A percentile compares a stretch with the other conserved stretches of the same genome.
Conservation (phyloP, 2,888 invertebrate species). For the Phlogophora meticulosa region DNA sequence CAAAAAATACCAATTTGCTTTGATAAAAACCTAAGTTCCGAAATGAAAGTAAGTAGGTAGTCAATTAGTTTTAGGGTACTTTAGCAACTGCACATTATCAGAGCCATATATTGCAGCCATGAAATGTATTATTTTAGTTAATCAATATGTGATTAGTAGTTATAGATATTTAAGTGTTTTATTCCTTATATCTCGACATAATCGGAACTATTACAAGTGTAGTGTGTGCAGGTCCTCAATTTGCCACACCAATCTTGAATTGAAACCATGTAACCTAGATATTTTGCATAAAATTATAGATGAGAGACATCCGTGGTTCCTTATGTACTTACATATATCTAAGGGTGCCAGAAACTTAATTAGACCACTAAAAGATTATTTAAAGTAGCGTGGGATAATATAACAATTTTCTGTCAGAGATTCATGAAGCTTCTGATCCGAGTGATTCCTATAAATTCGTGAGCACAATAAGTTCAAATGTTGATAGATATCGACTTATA, state of each 20-base stretch:
- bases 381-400: conserved; percentile 1
- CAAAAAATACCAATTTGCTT: conserved; percentile 66
- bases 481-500: background rate
- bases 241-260: conserved; percentile 4
- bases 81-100: background rate
- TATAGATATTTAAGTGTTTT: background rate
- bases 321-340: background rate
- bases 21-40: conserved; percentile 42
- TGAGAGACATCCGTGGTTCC: conserved; percentile 2
- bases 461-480: too few relatives aligned
- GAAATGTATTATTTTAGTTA: background rate
- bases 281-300: conserved; percentile 31
- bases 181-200: conserved; percentile 1
- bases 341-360: background rate
- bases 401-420: background rate
- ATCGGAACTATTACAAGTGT: background rate
- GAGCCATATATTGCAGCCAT: too few relatives aligned
- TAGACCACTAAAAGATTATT: background rate
- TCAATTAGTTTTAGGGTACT: conserved; percentile 30
- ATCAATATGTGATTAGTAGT: background rate
- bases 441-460: background rate
- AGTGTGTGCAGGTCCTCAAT: background rate
- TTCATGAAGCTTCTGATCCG: background rate
- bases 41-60: conserved; percentile 51
- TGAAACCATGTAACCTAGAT: conserved; percentile 33